Evolutionary conservation across 2,113 vertebrate species (phyloP).

Genomic region (Plecturocebus donacophilus): DNA sequence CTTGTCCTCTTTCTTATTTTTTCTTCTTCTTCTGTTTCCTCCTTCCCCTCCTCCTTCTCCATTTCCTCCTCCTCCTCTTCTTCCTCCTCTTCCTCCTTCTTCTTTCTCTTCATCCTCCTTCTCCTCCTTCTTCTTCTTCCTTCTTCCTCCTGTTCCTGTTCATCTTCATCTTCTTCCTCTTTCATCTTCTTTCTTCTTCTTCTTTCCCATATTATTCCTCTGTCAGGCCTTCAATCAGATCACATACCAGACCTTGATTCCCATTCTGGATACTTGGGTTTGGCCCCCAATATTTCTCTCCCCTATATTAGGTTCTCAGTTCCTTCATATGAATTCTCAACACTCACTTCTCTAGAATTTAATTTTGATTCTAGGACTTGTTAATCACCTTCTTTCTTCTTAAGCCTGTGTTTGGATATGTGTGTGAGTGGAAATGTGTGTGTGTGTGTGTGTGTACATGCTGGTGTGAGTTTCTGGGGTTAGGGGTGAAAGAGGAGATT

Average conservation of each 20-base stretch:
- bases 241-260: not conserved
- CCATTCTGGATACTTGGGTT: not conserved
- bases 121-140: too few species aligned
- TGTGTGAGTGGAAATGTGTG: not conserved
- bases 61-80: not conserved
- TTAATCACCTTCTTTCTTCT: too few species aligned
- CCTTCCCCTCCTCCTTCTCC: too few species aligned
- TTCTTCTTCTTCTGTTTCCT: not conserved
- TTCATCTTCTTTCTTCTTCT: not conserved
- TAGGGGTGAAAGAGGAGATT: not conserved
- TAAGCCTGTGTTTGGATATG: not conserved
- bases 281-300: not conserved
- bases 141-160: not conserved
- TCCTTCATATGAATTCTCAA: not conserved
- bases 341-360: not conserved
- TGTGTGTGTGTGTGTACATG: not conserved
- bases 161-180: too few species aligned
- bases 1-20: too few species aligned
- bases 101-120: too few species aligned
- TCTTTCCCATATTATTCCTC: not conserved
- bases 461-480: not conserved
- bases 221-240: not conserved
- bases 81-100: too few species aligned
- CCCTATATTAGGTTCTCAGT: not conserved
- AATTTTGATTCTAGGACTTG: not conserved